A percentile compares a stretch with the other conserved stretches of the same genome.
Evolutionary conservation across 2,888 invertebrate species (phyloP).

Genomic region (Clanis bilineata): DNA sequence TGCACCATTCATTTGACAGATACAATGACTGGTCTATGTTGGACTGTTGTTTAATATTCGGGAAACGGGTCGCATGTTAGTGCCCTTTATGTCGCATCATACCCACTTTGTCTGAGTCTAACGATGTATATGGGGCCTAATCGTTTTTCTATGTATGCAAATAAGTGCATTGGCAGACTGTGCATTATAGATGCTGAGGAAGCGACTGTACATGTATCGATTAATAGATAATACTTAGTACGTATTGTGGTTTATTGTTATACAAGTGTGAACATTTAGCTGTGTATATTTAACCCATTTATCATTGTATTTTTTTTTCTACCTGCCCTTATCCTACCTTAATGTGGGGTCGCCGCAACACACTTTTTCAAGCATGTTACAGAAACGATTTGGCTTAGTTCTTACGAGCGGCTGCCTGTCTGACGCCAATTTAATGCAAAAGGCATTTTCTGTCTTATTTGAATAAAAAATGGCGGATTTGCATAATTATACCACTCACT

Average conservation of each 20-base stretch:
- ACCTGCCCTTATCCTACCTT: no score
- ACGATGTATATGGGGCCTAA: slow-evolving; percentile 15
- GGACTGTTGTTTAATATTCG: slow-evolving; percentile 43
- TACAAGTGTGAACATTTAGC: no score
- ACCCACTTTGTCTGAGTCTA: slow-evolving; percentile 13
- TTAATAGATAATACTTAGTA: neutral
- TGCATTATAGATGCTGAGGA: slow-evolving; percentile 9
- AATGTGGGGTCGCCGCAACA: no score
- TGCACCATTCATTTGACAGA: neutral
- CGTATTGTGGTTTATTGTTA: no score
- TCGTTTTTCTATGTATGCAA: slow-evolving; percentile 16
- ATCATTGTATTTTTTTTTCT: neutral
- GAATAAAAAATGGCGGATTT: neutral
- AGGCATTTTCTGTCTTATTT: neutral
- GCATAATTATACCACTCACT: neutral
- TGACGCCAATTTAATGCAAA: neutral
- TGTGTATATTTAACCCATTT: no score
- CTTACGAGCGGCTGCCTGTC: no score
- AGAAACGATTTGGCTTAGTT: no score
- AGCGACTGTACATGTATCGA: neutral
- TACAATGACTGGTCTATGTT: slow-evolving; percentile 11
- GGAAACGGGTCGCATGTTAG: slow-evolving; percentile 28
- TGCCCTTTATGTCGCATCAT: slow-evolving; percentile 39
- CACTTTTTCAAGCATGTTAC: no score
- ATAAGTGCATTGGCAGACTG: slow-evolving; percentile 11